phyloP scores from a whole-genome alignment of 2,113 vertebrate genomes.

The Alaudala cheleensis region DNA sequence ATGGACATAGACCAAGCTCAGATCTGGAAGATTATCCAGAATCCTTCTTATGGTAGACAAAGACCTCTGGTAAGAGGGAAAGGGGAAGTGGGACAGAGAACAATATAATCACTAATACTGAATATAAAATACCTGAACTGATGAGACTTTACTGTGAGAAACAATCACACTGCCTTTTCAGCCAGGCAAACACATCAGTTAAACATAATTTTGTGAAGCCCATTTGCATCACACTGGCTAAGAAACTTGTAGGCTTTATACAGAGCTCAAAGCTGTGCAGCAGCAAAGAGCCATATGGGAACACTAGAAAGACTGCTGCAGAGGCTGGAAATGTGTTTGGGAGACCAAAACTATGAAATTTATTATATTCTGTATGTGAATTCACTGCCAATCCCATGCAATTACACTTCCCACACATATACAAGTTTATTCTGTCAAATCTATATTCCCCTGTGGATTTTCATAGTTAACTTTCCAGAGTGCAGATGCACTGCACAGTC shows the following conservation, averaged over 20 bases:
- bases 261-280: slow-evolving; percentile 34
- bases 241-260: slow-evolving; percentile 25
- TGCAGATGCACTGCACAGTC: neutral
- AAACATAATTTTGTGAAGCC: slow-evolving; percentile 17
- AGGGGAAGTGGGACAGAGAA: neutral
- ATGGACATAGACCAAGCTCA: slow-evolving; percentile 82
- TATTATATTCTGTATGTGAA: slow-evolving; percentile 4
- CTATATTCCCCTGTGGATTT: neutral
- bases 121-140: neutral
- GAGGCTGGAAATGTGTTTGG: slow-evolving; percentile 17
- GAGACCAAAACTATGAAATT: neutral
- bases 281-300: slow-evolving; percentile 35
- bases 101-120: neutral
- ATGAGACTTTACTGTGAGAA: neutral
- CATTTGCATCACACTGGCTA: slow-evolving; percentile 46
- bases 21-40: slow-evolving; percentile 71
- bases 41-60: slow-evolving; percentile 79
- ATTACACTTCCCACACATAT: slow-evolving; percentile 39
- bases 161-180: slow-evolving; percentile 22
- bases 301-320: slow-evolving; percentile 20
- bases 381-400: slow-evolving; percentile 32
- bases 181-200: slow-evolving; percentile 1
- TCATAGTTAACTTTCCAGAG: slow-evolving; percentile 17
- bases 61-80: slow-evolving; percentile 67
- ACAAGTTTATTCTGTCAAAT: slow-evolving; percentile 34